Evolutionary conservation across 1,140 invertebrate genomes (phyloP), one percentile per base, ranked within the genome.

Genomic region (Leptinotarsa defecta): DNA sequence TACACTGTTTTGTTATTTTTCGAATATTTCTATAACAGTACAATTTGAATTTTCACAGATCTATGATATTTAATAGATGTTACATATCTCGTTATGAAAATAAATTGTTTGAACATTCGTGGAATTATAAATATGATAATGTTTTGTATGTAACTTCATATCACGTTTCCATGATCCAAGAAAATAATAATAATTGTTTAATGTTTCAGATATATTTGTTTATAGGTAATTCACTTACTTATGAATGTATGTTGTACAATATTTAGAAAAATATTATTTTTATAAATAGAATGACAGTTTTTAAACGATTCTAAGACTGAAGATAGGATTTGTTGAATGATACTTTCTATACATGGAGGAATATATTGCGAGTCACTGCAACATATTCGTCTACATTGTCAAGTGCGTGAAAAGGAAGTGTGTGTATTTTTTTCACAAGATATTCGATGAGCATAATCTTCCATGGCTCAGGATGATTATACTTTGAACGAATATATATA

Each of bases 71-170:
- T 43, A 79, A 79, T 80, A 80, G 77, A 80, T 77, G 74, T 79
- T 80, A 80, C 79, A 80, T 80, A 80, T 80, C 79, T 79, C 74
- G 77, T 80, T 80, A 75, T 69, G 68, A 73, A 76, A 48, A 76
- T 49, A 71, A 64, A 77, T 77, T 77, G 76, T 77, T 77, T 75
- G 70, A 48, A n/a, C 61, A 70, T 77, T 74, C 70, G 61, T 52
- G 20, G 64, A 70, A 77, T 61, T 68, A 71, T 67, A 68, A 34
- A 68, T 71, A 69, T 73, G 71, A 62, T 48, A 65, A 73, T 73
- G 57, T 76, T 76, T 63, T 76, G 70, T 77, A 77, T 77, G 76
- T 77, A 77, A 74, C 63, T 77, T 73, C 76, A 77, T 77, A 77
- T 77, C 76, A 77, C 48, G 67, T 77, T 70, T 62, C 68, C 69